phyloP scores from a whole-genome alignment of 2,113 vertebrate genomes.

The Poeciliopsis turrubarensis region DNA sequence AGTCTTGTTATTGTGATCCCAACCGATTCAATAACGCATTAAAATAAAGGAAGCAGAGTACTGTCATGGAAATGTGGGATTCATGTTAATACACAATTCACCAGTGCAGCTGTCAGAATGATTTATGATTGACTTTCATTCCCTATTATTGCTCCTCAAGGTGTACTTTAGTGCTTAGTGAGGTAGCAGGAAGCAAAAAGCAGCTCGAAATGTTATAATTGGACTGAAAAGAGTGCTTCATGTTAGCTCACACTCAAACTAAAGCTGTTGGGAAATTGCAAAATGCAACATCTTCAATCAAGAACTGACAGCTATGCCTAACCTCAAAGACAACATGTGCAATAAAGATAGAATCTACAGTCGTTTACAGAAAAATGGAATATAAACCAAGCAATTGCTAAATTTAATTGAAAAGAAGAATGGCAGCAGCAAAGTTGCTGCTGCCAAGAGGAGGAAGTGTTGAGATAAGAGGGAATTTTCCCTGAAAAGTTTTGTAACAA shows the following conservation, averaged over 20 bases:
- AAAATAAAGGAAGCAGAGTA: slow-evolving; percentile 14
- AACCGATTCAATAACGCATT: slow-evolving; percentile 13
- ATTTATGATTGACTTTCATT: slow-evolving; percentile 41
- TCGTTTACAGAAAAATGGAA: slow-evolving; percentile 5
- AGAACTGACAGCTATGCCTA: slow-evolving; percentile 4
- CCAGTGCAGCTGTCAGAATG: slow-evolving; percentile 37
- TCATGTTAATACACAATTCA: slow-evolving; percentile 35
- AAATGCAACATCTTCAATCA: slow-evolving; percentile 12
- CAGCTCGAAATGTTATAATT: slow-evolving; percentile 9
- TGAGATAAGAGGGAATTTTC: slow-evolving; percentile 24
- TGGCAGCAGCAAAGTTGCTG: slow-evolving; percentile 27
- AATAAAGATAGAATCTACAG: slow-evolving; percentile 9
- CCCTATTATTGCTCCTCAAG: slow-evolving; percentile 26
- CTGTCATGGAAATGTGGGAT: slow-evolving; percentile 41
- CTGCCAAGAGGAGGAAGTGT: slow-evolving; percentile 13
- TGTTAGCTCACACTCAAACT: neutral
- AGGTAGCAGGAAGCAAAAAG: neutral
- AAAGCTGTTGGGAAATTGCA: slow-evolving; percentile 1
- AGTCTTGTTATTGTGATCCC: slow-evolving; percentile 8
- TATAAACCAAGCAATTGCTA: slow-evolving; percentile 26
- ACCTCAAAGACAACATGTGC: neutral
- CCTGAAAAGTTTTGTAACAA: slow-evolving; percentile 36
- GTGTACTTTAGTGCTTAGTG: slow-evolving; percentile 1
- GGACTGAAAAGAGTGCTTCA: neutral
- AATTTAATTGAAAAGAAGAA: slow-evolving; percentile 46